A percentile compares a stretch with the other conserved stretches of the same genome.
Conservation (phyloP, 2,797 vertebrate genomes). For the Myoxocephalus aenaeus region DNA sequence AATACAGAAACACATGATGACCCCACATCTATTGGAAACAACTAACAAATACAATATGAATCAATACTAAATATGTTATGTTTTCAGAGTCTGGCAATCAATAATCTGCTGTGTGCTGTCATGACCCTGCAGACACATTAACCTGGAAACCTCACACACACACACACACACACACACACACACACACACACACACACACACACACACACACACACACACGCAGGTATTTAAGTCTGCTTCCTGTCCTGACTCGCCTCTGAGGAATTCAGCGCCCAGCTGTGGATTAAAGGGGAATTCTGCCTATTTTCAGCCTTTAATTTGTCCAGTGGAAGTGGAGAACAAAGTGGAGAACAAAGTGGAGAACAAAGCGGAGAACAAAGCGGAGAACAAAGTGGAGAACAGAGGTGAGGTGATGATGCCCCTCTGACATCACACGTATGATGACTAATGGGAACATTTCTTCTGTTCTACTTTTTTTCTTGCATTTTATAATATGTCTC, state of each 20-base stretch:
- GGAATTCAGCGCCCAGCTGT: slow-evolving; percentile 53
- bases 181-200: slow-evolving; percentile 15
- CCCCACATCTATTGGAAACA: too few relatives aligned
- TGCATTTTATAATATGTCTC: too few relatives aligned
- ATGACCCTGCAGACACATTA: slow-evolving; percentile 20
- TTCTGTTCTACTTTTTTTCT: not conserved
- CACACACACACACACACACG: slow-evolving; percentile 36
- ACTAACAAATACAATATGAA: not conserved
- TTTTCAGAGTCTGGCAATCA: not conserved
- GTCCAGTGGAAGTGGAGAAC: slow-evolving; percentile 5
- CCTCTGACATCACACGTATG: not conserved
- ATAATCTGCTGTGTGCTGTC: slow-evolving; percentile 4
- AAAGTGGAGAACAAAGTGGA: not conserved
- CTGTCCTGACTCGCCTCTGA: slow-evolving; percentile 62
- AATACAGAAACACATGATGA: too few relatives aligned
- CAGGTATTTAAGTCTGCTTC: slow-evolving; percentile 46
- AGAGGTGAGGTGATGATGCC: not conserved
- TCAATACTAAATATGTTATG: too few relatives aligned
- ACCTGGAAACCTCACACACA: slow-evolving; percentile 28
- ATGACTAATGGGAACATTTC: not conserved
- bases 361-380: slow-evolving; percentile 9
- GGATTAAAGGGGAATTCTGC: slow-evolving; percentile 55
- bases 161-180: too few relatives aligned
- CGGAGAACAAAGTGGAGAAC: slow-evolving; percentile 12
- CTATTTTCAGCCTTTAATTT: slow-evolving; percentile 26